Evolutionary conservation across 2,797 vertebrate species (phyloP).

Genomic region (Chrysocyon brachyurus): DNA sequence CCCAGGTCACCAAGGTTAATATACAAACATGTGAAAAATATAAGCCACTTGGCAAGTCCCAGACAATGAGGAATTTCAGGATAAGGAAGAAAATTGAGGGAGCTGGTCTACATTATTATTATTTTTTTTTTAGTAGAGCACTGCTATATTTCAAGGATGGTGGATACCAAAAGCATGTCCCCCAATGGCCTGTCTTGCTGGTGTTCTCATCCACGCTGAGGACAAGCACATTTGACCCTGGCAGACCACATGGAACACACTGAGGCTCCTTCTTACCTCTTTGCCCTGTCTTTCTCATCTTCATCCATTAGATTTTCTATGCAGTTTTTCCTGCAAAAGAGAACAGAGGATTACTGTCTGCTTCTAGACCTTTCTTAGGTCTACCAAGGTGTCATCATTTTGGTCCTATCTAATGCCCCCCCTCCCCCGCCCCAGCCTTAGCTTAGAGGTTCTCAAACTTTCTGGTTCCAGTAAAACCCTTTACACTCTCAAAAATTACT

Average conservation of each 20-base stretch:
- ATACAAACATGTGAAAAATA: not conserved
- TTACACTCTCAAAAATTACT: not conserved
- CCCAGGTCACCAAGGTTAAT: not conserved
- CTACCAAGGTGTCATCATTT: not conserved
- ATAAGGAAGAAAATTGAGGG: not conserved
- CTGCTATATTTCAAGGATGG: not conserved
- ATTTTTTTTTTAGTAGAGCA: no score
- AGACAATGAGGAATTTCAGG: not conserved
- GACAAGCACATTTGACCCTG: not conserved
- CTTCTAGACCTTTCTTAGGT: constrained; percentile 37
- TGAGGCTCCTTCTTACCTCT: constrained; percentile 88
- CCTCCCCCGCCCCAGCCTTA: not conserved
- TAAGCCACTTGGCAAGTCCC: not conserved
- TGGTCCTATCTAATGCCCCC: not conserved
- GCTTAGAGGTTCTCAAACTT: not conserved
- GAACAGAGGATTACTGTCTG: not conserved
- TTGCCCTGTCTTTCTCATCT: constrained; percentile 93
- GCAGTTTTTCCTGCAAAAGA: constrained; percentile 88
- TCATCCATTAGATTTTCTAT: constrained; percentile 92
- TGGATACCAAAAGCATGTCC: fast-evolving
- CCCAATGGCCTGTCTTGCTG: no score
- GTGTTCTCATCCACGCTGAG: no score
- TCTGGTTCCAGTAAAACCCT: not conserved
- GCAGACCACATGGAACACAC: fast-evolving
- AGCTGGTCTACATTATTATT: not conserved